These are phyloP conservation scores for Astyanax mexicanus DNA, from an alignment of 2,797 vertebrate genomes.

Conservation along the genomic window DNA sequence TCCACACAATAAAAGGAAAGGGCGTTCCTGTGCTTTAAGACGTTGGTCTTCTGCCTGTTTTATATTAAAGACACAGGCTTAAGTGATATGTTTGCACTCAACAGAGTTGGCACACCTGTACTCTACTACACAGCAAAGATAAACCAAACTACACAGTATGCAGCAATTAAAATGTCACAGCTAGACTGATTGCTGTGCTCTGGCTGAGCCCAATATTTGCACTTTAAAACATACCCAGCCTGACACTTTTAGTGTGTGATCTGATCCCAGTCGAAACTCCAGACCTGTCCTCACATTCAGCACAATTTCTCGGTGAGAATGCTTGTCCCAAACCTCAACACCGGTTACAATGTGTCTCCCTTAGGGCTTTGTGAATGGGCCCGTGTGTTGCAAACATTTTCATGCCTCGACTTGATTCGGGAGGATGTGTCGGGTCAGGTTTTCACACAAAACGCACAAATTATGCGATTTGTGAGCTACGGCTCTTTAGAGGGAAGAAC, in stretches of 20 bases:
- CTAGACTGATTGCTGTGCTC: conserved; percentile 6
- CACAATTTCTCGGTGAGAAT: conserved; percentile 42
- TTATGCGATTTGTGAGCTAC: conserved; percentile 31
- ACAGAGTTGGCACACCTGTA: conserved; percentile 1
- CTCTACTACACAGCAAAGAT: conserved; percentile 39
- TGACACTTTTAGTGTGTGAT: conserved; percentile 22
- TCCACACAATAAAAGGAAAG: conserved; percentile 56
- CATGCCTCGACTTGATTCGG: conserved; percentile 72
- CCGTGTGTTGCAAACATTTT: conserved; percentile 46
- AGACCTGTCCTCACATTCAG: conserved; percentile 42
- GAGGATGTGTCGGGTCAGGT: conserved; percentile 55
- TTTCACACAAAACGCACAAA: conserved; percentile 51
- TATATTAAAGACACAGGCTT: not conserved
- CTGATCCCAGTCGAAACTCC: conserved; percentile 30
- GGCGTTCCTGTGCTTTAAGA: not conserved
- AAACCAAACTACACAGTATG: conserved; percentile 5
- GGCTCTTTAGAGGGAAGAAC: conserved; percentile 48
- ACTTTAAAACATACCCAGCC: conserved; percentile 16
- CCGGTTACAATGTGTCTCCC: conserved; percentile 55
- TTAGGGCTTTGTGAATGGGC: conserved; percentile 51
- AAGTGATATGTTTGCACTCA: not conserved
- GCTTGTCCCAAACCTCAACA: conserved; percentile 41
- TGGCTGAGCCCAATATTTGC: conserved; percentile 20
- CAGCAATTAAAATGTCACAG: conserved; percentile 25
- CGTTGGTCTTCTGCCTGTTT: not conserved